Conservation (phyloP, 2,113 vertebrate genomes). For the Hypomesus transpacificus region DNA sequence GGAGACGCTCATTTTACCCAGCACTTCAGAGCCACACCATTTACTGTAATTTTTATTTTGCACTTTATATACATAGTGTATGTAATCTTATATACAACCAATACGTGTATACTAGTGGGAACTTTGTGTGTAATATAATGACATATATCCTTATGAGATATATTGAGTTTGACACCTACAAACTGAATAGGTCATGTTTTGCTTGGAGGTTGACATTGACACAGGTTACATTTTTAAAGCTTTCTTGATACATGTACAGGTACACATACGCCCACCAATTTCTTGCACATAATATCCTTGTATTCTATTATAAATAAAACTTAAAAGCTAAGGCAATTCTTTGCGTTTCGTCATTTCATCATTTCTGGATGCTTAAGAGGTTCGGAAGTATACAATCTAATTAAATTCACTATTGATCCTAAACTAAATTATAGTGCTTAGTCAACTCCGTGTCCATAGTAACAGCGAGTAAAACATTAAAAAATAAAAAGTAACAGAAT, state of each 20-base stretch:
- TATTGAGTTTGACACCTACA: slow-evolving; percentile 70
- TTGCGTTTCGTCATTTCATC: slow-evolving; percentile 25
- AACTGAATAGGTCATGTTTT: slow-evolving; percentile 74
- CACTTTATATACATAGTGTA: slow-evolving; percentile 78
- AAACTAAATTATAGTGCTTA: no score
- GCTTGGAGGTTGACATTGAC: slow-evolving; percentile 66
- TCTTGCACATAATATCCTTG: slow-evolving; percentile 98
- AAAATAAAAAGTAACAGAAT: no score
- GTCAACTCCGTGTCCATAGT: no score
- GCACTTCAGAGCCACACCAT: slow-evolving; percentile 62
- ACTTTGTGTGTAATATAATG: slow-evolving; percentile 59
- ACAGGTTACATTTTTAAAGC: slow-evolving; percentile 72
- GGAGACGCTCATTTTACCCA: slow-evolving; percentile 24
- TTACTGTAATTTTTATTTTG: slow-evolving; percentile 66
- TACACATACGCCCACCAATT: slow-evolving; percentile 76
- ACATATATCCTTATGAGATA: slow-evolving; percentile 49
- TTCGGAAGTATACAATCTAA: neutral
- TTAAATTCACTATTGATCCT: neutral
- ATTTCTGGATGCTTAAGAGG: neutral
- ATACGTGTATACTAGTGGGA: slow-evolving; percentile 64
- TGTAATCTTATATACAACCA: slow-evolving; percentile 62
- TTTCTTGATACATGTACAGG: slow-evolving; percentile 85
- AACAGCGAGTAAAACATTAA: no score
- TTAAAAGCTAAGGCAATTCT: slow-evolving; percentile 67
- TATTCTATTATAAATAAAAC: slow-evolving; percentile 99